Base-by-base conservation (phyloP, 2,888 invertebrate genomes). In the Vandiemenella viatica region DNA sequence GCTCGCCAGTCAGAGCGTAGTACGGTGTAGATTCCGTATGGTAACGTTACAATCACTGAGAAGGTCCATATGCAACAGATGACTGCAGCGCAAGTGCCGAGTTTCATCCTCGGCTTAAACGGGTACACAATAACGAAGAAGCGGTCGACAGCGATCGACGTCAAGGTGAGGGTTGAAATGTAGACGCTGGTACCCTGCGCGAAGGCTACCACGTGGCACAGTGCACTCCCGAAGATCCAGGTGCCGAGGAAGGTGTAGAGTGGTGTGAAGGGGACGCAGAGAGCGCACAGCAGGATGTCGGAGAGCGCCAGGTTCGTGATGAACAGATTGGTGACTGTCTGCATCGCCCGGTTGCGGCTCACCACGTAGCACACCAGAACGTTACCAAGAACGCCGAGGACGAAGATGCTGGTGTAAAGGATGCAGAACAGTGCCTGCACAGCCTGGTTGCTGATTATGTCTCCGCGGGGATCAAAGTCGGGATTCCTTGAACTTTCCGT, bases 51-150 rank as follows among this genome's bases (percentile, higher is more conserved):
- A 2, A 88, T 68, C 37, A 93, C 68, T 0, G 95, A 83, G 53
- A 92, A 80, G 13, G 83, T 70, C 97, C 97, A 98, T 57, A 97
- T 92, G 62, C 82, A 75, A 5, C 86, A 68, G 47, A 97, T 91
- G 53, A 95, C 86, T 6, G 77, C 67, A 41, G 91, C 72, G 63
- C 92, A 96, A 5, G 86, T 84, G 55, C 80, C 79, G 37, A 88
- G 74, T 65, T 85, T 87, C 90, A 93, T 93, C 53, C 93, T 76
- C 4, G 90, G 91, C 62, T 83, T 70, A 68, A 93, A 96, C 0
- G 96, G 96, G 65, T 93, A 90, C 55, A 96, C 88, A 58, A 98
- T 97, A 53, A 96, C 95, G 66, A 95, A 87, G 69, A 91, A 97
- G 49, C 97, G 79, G 70, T 98, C 97, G 53, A 97, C 83, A 45